Conservation (phyloP, 2,888 invertebrate genomes). For the Molorchus minor region DNA sequence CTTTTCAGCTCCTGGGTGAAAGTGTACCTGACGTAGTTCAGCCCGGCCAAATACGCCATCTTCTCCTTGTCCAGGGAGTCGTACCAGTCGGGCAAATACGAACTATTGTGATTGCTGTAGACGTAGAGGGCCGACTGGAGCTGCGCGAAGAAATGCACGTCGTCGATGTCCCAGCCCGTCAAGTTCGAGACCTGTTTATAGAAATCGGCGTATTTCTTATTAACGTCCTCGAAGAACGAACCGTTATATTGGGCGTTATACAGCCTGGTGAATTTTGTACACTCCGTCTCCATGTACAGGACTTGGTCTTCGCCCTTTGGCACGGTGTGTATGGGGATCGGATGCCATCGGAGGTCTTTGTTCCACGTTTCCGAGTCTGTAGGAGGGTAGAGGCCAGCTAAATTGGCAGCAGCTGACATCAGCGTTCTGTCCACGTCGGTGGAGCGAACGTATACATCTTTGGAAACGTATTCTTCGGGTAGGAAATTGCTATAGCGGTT, state of each 20-base stretch:
- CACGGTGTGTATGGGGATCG: slow-evolving; percentile 78
- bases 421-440: slow-evolving; percentile 91
- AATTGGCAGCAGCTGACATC: slow-evolving; percentile 84
- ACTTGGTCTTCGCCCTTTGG: slow-evolving; percentile 70
- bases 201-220: slow-evolving; percentile 10
- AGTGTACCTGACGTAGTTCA: slow-evolving; percentile 15
- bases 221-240: slow-evolving; percentile 4
- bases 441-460: slow-evolving; percentile 72
- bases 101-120: slow-evolving; percentile 1
- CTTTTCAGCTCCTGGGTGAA: slow-evolving; percentile 6
- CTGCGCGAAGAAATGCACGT: slow-evolving; percentile 17
- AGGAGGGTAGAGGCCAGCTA: slow-evolving; percentile 82
- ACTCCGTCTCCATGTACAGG: slow-evolving; percentile 71
- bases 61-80: slow-evolving; percentile 8
- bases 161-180: slow-evolving; percentile 14
- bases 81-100: slow-evolving; percentile 3
- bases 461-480: slow-evolving; percentile 65
- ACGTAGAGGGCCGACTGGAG: slow-evolving; percentile 9
- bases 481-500: slow-evolving; percentile 74
- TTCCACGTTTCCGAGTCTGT: slow-evolving; percentile 70
- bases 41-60: slow-evolving; percentile 7
- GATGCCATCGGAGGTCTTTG: slow-evolving; percentile 73
- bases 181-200: slow-evolving; percentile 13
- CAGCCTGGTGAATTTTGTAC: slow-evolving; percentile 73
- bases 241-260: slow-evolving; percentile 9